Percentiles rank a stretch among this genome's conserved stretches.
phyloP scores from a whole-genome alignment of 2,888 invertebrate species.

The Chaetogeoica ovagalla region DNA sequence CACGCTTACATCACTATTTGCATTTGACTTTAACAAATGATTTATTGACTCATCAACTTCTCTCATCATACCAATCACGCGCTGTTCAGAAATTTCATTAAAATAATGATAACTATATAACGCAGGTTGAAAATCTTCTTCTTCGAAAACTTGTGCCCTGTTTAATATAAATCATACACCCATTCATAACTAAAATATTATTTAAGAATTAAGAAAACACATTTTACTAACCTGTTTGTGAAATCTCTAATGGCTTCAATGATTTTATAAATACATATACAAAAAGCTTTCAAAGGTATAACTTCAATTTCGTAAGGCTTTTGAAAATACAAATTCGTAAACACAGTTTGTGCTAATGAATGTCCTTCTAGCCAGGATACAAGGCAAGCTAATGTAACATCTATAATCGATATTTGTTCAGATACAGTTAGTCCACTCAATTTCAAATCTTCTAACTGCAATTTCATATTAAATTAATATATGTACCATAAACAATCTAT shows the following conservation, averaged over 20 bases:
- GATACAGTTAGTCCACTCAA: conserved; percentile 73
- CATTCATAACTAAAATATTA: background rate
- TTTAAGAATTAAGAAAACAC: background rate
- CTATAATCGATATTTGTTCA: conserved; percentile 90
- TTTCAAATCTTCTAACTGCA: conserved; percentile 75
- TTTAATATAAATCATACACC: conserved; percentile 49
- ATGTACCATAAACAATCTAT: conserved; percentile 12
- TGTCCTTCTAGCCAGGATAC: conserved; percentile 98
- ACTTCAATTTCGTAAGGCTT: conserved; percentile 84
- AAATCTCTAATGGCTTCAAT: conserved; percentile 87
- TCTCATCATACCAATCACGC: conserved; percentile 78
- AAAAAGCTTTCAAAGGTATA: conserved; percentile 81
- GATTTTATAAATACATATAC: conserved; percentile 83
- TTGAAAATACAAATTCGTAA: conserved; percentile 93
- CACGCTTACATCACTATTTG: conserved; percentile 33
- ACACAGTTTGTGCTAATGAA: conserved; percentile 93
- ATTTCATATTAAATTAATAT: conserved; percentile 46
- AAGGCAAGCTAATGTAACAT: conserved; percentile 89
- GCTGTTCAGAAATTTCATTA: conserved; percentile 78
- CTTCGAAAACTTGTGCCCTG: conserved; percentile 84
- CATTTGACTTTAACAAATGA: conserved; percentile 47
- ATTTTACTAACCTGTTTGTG: conserved; percentile 67
- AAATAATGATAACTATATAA: conserved; percentile 85
- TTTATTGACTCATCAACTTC: conserved; percentile 88
- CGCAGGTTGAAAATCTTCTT: conserved; percentile 95